Percentiles rank a stretch among this genome's conserved stretches.
Evolutionary conservation across 2,797 vertebrate genomes (phyloP).

Genomic region (Adrianichthys oophorus): DNA sequence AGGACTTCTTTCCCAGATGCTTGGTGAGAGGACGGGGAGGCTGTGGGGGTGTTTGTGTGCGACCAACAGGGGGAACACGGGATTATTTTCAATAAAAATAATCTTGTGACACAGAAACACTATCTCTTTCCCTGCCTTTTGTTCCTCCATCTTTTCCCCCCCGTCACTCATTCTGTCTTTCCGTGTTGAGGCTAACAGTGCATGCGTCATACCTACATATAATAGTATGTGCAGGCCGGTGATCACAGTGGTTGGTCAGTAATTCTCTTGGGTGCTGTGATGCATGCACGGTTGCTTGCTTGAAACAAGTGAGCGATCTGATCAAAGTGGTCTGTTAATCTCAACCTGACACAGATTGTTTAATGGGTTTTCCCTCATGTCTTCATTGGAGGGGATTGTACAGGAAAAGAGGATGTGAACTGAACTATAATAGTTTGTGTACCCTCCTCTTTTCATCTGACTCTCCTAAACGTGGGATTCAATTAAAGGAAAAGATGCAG

Average conservation of each 20-base stretch:
- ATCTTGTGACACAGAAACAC: slow-evolving; percentile 66
- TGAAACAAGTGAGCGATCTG: slow-evolving; percentile 70
- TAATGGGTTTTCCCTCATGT: slow-evolving; percentile 37
- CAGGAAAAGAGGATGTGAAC: slow-evolving; percentile 48
- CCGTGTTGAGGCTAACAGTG: slow-evolving; percentile 58
- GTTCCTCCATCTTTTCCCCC: slow-evolving; percentile 43
- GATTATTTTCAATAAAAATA: slow-evolving; percentile 77
- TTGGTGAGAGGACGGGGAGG: slow-evolving; percentile 38
- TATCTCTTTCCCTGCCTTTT: slow-evolving; percentile 65
- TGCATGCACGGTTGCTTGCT: slow-evolving; percentile 57
- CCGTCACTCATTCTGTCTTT: slow-evolving; percentile 52
- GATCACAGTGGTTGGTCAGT: slow-evolving; percentile 33
- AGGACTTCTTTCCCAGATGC: slow-evolving; percentile 68
- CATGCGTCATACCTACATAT: slow-evolving; percentile 49
- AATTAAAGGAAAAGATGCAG: slow-evolving; percentile 35
- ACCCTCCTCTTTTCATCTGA: slow-evolving; percentile 44
- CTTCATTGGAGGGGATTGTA: slow-evolving; percentile 29
- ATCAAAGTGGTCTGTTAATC: slow-evolving; percentile 51
- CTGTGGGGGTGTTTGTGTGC: slow-evolving; percentile 55
- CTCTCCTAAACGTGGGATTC: slow-evolving; percentile 17
- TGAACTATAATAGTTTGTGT: slow-evolving; percentile 74
- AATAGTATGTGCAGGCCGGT: slow-evolving; percentile 38
- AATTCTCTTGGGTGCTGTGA: slow-evolving; percentile 61
- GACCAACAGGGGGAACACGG: slow-evolving; percentile 59
- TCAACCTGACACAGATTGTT: slow-evolving; percentile 44